Evolutionary conservation across 2,888 invertebrate species (phyloP), one percentile per base, ranked within the genome.

Genomic region (Baccha elongata): DNA sequence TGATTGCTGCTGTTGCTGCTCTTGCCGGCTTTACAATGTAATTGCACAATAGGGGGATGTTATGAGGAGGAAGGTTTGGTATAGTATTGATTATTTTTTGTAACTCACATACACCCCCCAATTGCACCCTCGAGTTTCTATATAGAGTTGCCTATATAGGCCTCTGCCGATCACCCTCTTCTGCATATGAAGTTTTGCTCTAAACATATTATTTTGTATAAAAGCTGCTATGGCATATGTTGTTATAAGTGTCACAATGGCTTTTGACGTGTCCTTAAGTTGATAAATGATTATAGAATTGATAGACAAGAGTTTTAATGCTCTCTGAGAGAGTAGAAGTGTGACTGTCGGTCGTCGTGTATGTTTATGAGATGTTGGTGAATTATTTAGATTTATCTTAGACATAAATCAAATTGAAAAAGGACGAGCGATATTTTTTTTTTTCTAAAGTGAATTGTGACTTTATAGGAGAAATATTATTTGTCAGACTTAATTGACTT

Each of bases 281-380:
- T 81, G 81, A 81, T 76, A 81, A 81, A 81, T 81, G 81, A 81
- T 72, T 52, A n/a, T n/a, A 53, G 69, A 75, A 53, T 67, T 75
- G 81, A 81, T 67, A 65, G 71, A 71, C 65, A 67, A 53, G 65
- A 80, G 50, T 74, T 74, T 79, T 72, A 64, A 72, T 72, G 46
- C 35, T 26, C 23, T 21, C 21, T 13, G 29, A 42, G 37, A 19
- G 52, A 2, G 46, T 21, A 13, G 19, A 23, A 32, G 50, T 21
- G 40, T 65, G 55, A 21, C n/a, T n/a, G 44, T 37, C 6, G 7
- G 6, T 13, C 5, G 50, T 23, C 19, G 53, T 4, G 44, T 29
- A 29, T 60, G 60, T 23, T 11, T 17, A 53, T 55, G 65, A 48
- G 46, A 44, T 55, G 71, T 58, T 50, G 42, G 35, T 72, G 23